Evolutionary conservation across 1,140 invertebrate species (phyloP).

Genomic region (Thaumetopoea pityocampa): DNA sequence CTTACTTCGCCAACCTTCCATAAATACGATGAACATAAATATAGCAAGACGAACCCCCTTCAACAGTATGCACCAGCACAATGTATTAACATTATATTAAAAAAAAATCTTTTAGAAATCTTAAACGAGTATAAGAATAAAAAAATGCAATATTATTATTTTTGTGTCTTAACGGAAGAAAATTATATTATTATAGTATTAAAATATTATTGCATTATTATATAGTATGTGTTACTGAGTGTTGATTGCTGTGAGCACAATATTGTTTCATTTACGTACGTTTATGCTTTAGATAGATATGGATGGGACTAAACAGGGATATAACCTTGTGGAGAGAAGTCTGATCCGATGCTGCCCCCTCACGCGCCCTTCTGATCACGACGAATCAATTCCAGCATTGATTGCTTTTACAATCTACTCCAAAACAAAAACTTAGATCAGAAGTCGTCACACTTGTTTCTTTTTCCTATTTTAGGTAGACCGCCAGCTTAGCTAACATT

Average conservation of each 20-base stretch:
- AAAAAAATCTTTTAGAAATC: constrained; percentile 27
- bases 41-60: constrained; percentile 42
- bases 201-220: constrained; percentile 35
- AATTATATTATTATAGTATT: constrained; percentile 49
- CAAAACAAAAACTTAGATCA: no score
- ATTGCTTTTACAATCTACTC: no score
- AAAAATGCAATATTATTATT: constrained; percentile 45
- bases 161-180: constrained; percentile 38
- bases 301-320: constrained; percentile 56
- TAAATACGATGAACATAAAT: constrained; percentile 37
- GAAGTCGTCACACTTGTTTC: no score
- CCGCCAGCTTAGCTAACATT: no score
- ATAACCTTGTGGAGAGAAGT: constrained; percentile 20
- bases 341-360: constrained; percentile 20
- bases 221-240: constrained; percentile 46
- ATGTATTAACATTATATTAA: constrained; percentile 52
- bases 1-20: constrained; percentile 58
- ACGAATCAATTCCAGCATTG: constrained; percentile 8
- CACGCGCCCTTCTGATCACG: constrained; percentile 2
- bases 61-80: constrained; percentile 60
- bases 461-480: no score
- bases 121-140: constrained; percentile 32
- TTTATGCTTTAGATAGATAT: constrained; percentile 47
- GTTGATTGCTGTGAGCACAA: constrained; percentile 60
- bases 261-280: constrained; percentile 40